These are phyloP conservation scores for Ethmia dodecea DNA, from an alignment of 2,888 invertebrate species.

Conservation along the genomic window DNA sequence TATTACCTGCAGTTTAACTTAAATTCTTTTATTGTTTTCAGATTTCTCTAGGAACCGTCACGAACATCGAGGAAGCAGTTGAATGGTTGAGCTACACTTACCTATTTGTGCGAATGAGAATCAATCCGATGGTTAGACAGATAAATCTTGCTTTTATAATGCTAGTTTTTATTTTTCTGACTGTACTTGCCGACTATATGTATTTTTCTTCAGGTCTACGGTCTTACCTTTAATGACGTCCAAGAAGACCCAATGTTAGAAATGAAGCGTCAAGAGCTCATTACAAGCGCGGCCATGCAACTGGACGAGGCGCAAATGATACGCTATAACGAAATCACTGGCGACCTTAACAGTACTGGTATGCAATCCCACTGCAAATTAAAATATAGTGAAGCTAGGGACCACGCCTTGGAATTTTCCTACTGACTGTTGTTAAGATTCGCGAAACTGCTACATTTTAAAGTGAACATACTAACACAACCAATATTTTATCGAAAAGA, in stretches of 20 bases:
- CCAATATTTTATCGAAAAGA: no score
- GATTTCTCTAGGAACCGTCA: constrained; percentile 96
- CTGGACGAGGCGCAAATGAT: constrained; percentile 97
- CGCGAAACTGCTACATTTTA: no score
- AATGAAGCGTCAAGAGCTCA: constrained; percentile 85
- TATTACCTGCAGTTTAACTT: no score
- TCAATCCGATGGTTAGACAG: constrained; percentile 87
- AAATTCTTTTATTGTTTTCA: constrained; percentile 41
- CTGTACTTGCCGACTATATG: neutral
- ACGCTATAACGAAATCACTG: constrained; percentile 90
- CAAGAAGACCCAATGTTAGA: constrained; percentile 89
- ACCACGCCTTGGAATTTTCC: no score
- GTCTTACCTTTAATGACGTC: constrained; percentile 78
- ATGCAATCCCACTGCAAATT: no score
- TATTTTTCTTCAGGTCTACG: constrained; percentile 63
- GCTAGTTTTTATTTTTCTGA: neutral
- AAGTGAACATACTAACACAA: neutral
- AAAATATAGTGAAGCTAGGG: no score
- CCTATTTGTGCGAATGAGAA: constrained; percentile 93
- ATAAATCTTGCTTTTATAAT: no score
- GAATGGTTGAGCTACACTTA: constrained; percentile 99
- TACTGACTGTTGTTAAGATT: no score
- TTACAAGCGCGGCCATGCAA: constrained; percentile 87
- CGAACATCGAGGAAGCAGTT: constrained; percentile 96
- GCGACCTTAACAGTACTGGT: constrained; percentile 86